Evolutionary conservation across 1,140 invertebrate species (phyloP).

Genomic region (Drosophila repleta): DNA sequence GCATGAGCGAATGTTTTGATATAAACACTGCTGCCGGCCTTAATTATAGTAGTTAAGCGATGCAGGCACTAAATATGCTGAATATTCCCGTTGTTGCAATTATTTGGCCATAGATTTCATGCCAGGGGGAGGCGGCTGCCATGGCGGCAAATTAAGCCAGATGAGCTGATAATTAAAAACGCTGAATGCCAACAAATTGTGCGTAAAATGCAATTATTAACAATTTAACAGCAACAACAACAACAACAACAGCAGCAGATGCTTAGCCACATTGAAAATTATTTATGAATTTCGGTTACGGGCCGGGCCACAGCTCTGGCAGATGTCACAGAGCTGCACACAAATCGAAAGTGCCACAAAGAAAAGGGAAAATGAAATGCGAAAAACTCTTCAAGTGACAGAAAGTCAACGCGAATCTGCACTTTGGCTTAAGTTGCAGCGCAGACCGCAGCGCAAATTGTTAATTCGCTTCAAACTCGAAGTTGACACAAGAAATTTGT

Average conservation of each 20-base stretch:
- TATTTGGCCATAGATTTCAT: conserved; percentile 18
- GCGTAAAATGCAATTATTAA: conserved; percentile 22
- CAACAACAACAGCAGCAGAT: too few relatives aligned
- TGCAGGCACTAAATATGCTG: conserved; percentile 28
- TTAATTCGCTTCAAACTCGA: conserved; percentile 59
- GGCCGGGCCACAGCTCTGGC: not conserved
- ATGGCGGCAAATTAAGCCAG: conserved; percentile 47
- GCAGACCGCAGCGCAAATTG: conserved; percentile 15
- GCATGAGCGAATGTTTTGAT: conserved; percentile 3
- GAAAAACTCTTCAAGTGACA: conserved; percentile 41
- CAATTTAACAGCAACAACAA: not conserved
- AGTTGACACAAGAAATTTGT: conserved; percentile 75
- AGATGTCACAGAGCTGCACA: conserved; percentile 4
- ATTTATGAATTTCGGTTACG: not conserved
- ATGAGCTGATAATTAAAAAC: conserved; percentile 62
- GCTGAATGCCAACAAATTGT: conserved; percentile 40
- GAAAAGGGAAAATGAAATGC: conserved; percentile 21
- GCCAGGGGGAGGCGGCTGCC: not conserved
- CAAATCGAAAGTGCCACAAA: not conserved
- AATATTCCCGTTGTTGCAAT: conserved; percentile 16
- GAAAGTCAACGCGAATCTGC: conserved; percentile 71
- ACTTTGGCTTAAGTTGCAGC: conserved; percentile 59
- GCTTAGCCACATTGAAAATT: not conserved
- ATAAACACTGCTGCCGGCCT: conserved; percentile 34
- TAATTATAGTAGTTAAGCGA: conserved; percentile 53